Percentiles rank a stretch among this genome's conserved stretches.
Evolutionary conservation across 2,888 invertebrate species (phyloP).

Genomic region (Venusia cambrica): DNA sequence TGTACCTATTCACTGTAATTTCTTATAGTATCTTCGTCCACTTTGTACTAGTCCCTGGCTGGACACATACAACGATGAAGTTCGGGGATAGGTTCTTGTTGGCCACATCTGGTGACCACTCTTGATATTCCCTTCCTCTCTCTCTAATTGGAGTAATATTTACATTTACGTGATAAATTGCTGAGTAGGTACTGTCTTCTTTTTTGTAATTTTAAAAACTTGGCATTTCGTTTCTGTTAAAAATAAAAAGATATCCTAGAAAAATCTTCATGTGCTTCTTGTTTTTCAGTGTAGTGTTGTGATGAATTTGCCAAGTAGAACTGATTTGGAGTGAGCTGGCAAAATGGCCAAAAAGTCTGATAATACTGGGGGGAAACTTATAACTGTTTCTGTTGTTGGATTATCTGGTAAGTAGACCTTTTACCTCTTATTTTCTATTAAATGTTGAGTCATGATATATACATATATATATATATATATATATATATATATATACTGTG

Average conservation of each 20-base stretch:
- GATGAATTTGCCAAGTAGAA: conserved; percentile 61
- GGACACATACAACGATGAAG: conserved; percentile 15
- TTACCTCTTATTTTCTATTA: too few species aligned
- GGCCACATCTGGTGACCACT: conserved; percentile 59
- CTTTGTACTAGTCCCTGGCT: conserved; percentile 4
- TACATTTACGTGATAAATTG: conserved; percentile 21
- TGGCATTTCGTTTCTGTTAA: too few species aligned
- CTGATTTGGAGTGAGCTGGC: conserved; percentile 40
- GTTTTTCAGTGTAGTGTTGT: conserved; percentile 52
- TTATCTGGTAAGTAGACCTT: conserved; percentile 86
- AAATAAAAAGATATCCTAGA: too few species aligned
- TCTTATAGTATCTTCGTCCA: conserved; percentile 5
- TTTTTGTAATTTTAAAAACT: too few species aligned
- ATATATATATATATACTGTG: too few species aligned
- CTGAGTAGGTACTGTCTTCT: too few species aligned
- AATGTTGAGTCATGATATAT: too few species aligned
- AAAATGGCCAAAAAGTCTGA: conserved; percentile 89
- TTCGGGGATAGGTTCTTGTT: conserved; percentile 49
- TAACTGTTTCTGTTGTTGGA: conserved; percentile 95
- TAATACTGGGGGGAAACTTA: conserved; percentile 82
- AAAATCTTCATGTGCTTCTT: conserved; percentile 36
- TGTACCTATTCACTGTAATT: conserved; percentile 12
- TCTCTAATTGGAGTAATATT: conserved; percentile 45
- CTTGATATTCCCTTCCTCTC: conserved; percentile 46
- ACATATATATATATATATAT: too few species aligned